phyloP scores from a whole-genome alignment of 1,140 invertebrate genomes.

The Conopomorpha cramerella region DNA sequence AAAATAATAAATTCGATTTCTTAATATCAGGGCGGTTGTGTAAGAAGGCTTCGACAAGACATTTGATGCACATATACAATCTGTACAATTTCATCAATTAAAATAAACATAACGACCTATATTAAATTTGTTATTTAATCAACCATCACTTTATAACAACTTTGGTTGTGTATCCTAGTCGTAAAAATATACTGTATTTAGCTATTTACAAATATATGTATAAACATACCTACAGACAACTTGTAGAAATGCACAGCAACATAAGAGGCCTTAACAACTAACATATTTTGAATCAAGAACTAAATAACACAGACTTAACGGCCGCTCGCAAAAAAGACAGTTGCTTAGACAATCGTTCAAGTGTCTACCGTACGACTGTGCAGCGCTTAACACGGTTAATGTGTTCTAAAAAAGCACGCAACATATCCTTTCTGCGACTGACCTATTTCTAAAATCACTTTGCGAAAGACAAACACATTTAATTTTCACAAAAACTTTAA shows the following conservation, averaged over 20 bases:
- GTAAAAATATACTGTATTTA: conserved; percentile 59
- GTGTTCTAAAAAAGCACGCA: conserved; percentile 1
- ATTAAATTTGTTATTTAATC: conserved; percentile 53
- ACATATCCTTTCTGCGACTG: conserved; percentile 35
- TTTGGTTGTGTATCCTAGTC: conserved; percentile 59
- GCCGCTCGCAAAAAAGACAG: conserved; percentile 35
- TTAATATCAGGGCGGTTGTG: conserved; percentile 49
- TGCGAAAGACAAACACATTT: conserved; percentile 50
- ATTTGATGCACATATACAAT: conserved; percentile 30
- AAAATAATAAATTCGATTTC: conserved; percentile 49
- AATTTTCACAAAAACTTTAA: conserved; percentile 24
- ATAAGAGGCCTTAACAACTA: conserved; percentile 46
- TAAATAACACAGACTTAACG: conserved; percentile 53
- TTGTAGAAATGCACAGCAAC: conserved; percentile 55
- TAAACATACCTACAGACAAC: conserved; percentile 56
- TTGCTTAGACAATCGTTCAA: too few species aligned
- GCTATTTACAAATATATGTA: conserved; percentile 57
- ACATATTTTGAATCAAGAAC: conserved; percentile 41
- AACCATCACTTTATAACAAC: conserved; percentile 60
- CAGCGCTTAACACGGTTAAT: conserved; percentile 5
- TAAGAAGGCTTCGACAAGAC: conserved; percentile 36
- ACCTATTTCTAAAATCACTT: conserved; percentile 34
- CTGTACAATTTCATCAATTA: conserved; percentile 32
- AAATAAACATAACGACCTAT: conserved; percentile 56
- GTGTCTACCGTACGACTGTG: too few species aligned